Conservation (phyloP, 2,113 vertebrate species). For the Galbula dea region DNA sequence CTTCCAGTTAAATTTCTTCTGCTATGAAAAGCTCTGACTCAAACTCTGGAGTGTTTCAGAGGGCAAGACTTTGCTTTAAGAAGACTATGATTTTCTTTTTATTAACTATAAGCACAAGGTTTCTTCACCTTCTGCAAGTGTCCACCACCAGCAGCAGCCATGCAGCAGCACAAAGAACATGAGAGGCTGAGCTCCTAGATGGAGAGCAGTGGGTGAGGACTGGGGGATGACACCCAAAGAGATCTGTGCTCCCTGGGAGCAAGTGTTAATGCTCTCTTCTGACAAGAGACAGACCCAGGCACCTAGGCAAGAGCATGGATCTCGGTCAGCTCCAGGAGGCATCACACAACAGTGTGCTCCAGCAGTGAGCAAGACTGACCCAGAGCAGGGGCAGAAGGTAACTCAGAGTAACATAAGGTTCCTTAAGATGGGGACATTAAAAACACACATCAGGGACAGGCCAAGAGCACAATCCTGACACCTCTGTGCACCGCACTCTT, state of each 20-base stretch:
- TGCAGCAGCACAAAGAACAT: neutral
- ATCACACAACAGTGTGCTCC: neutral
- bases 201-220: neutral
- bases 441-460: neutral
- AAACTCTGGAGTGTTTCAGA: neutral
- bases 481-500: neutral
- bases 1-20: neutral
- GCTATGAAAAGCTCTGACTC: neutral
- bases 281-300: neutral
- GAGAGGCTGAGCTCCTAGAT: neutral
- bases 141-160: neutral
- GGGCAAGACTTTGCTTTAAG: neutral
- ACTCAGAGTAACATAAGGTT: accelerated
- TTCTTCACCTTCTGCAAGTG: neutral
- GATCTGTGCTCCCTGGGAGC: neutral
- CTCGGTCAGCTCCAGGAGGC: accelerated
- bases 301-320: neutral
- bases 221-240: neutral
- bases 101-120: neutral
- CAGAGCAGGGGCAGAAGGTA: accelerated
- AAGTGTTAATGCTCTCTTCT: neutral
- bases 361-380: neutral
- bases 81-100: neutral
- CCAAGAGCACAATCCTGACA: neutral
- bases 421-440: neutral